These are phyloP conservation scores for Lathamus discolor DNA, from an alignment of 2,113 vertebrate species.

Conservation along the genomic window DNA sequence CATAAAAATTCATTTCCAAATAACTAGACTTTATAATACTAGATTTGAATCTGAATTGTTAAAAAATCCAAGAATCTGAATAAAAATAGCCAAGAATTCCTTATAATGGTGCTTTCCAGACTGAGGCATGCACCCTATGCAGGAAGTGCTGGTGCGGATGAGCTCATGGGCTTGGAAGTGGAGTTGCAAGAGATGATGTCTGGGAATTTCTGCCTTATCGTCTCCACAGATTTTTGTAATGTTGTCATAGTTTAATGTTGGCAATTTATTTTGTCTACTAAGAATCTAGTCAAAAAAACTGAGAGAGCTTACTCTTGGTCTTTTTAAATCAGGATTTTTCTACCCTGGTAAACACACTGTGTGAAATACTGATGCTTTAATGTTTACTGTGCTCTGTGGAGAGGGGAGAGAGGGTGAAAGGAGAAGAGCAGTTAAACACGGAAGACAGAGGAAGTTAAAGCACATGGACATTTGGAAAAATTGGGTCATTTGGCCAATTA, in stretches of 20 bases:
- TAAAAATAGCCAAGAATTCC: not conserved
- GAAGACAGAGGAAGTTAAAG: not conserved
- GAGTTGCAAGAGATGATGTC: not conserved
- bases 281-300: not conserved
- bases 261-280: not conserved
- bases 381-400: not conserved
- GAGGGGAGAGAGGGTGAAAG: not conserved
- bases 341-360: not conserved
- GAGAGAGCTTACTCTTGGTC: not conserved
- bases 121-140: not conserved
- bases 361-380: not conserved
- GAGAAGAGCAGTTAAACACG: not conserved
- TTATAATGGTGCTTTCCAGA: not conserved
- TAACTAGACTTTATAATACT: not conserved
- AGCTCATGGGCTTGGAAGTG: constrained; percentile 9
- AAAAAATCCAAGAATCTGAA: not conserved
- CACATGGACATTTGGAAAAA: not conserved
- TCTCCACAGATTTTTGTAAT: not conserved
- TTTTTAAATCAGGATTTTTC: not conserved
- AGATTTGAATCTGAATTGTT: not conserved
- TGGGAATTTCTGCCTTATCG: constrained; percentile 8
- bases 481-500: not conserved
- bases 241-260: constrained; percentile 10
- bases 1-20: not conserved
- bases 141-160: not conserved